phyloP scores from a whole-genome alignment of 2,113 vertebrate species.

The Lethenteron camtschaticum region DNA sequence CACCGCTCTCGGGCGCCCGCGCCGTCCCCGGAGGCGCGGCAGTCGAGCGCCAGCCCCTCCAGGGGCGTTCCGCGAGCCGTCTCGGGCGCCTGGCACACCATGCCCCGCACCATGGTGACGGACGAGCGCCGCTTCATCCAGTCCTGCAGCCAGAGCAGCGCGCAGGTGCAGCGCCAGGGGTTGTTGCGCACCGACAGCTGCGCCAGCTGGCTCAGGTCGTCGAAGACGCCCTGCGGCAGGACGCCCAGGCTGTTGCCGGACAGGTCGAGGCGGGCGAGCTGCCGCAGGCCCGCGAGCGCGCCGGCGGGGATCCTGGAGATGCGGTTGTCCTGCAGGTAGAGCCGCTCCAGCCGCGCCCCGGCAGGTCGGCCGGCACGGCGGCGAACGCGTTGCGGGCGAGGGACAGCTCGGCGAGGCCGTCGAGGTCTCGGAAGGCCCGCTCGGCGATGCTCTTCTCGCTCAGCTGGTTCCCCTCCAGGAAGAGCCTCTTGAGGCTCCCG shows the following conservation, averaged over 20 bases:
- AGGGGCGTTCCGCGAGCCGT: constrained; percentile 95
- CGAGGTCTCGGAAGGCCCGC: constrained; percentile 70
- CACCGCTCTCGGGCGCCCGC: too few species aligned
- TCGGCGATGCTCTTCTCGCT: constrained; percentile 66
- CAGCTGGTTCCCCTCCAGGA: constrained; percentile 86
- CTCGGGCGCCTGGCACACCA: constrained; percentile 95
- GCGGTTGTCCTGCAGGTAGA: constrained; percentile 95
- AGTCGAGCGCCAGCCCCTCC: constrained; percentile 47
- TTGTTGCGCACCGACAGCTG: constrained; percentile 90
- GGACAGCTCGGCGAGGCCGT: constrained; percentile 83
- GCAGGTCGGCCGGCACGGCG: constrained; percentile 65
- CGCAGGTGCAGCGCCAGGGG: constrained; percentile 90
- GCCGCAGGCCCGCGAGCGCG: constrained; percentile 71
- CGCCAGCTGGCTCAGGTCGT: constrained; percentile 91
- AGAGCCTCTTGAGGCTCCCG: constrained; percentile 79
- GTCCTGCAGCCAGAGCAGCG: constrained; percentile 94
- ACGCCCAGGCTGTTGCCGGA: constrained; percentile 88
- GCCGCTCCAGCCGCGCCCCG: constrained; percentile 61
- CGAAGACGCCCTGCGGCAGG: constrained; percentile 82
- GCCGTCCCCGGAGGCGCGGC: too few species aligned
- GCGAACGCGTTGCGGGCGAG: constrained; percentile 77
- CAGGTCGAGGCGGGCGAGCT: constrained; percentile 81
- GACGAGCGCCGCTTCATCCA: constrained; percentile 64
- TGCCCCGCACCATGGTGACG: constrained; percentile 86
- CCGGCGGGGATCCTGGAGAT: constrained; percentile 69